Percentiles rank a stretch among this genome's conserved stretches.
Conservation (phyloP, 1,140 invertebrate genomes). For the Dendroctonus ponderosae region DNA sequence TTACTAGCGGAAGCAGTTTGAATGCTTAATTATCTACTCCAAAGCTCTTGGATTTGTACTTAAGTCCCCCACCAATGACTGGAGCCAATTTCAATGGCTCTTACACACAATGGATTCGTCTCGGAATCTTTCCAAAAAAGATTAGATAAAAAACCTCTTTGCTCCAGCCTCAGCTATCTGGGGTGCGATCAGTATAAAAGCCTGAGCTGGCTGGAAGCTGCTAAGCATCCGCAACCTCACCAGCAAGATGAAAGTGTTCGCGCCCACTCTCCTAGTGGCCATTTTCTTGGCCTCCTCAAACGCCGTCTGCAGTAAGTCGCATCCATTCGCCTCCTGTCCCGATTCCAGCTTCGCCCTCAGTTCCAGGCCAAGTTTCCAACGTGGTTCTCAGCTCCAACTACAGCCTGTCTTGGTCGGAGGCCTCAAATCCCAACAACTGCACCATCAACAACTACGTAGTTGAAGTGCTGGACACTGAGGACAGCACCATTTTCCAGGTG, state of each 20-base stretch:
- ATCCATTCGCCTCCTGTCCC: neutral
- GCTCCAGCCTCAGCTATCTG: neutral
- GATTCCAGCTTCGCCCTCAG: neutral
- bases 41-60: no score
- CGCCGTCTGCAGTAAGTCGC: conserved; percentile 2
- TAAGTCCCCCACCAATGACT: no score
- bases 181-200: neutral
- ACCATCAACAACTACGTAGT: conserved; percentile 2
- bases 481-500: conserved; percentile 3
- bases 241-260: neutral
- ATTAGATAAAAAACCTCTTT: neutral
- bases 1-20: no score
- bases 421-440: conserved; percentile 10
- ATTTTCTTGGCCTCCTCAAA: neutral
- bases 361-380: conserved; percentile 9
- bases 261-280: neutral
- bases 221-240: neutral
- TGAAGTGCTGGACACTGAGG: conserved; percentile 1
- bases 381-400: neutral
- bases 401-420: neutral
- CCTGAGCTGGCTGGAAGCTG: neutral
- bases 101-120: no score
- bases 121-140: no score
- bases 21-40: no score
- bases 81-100: no score